Evolutionary conservation across 2,113 vertebrate genomes (phyloP).

Genomic region (Melozone crissalis): DNA sequence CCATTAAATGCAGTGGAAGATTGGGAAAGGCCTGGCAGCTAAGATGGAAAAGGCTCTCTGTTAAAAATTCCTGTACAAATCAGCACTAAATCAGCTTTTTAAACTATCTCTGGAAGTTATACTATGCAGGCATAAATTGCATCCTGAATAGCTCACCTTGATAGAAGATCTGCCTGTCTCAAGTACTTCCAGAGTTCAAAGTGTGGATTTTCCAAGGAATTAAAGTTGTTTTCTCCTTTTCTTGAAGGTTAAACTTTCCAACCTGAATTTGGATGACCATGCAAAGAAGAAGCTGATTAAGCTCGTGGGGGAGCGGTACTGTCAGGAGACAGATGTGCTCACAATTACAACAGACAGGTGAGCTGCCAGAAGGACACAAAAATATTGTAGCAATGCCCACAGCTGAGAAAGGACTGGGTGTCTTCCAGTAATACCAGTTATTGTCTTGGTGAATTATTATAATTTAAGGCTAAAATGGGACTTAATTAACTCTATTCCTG

Average conservation of each 20-base stretch:
- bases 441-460: background rate
- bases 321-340: conserved; percentile 81
- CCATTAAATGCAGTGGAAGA: background rate
- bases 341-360: conserved; percentile 90
- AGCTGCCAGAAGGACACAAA: background rate
- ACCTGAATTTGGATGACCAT: conserved; percentile 91
- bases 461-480: background rate
- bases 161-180: background rate
- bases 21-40: background rate
- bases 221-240: conserved; percentile 12
- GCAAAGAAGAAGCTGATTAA: conserved; percentile 92
- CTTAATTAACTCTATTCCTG: background rate
- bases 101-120: no score
- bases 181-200: background rate
- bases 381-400: background rate
- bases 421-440: background rate
- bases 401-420: background rate
- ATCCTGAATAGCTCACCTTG: background rate
- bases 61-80: background rate
- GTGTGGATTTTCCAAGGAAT: background rate
- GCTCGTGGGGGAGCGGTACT: conserved; percentile 86
- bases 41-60: background rate
- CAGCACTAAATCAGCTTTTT: background rate
- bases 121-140: no score
- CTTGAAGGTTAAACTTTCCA: conserved; percentile 87